phyloP scores from a whole-genome alignment of 1,140 invertebrate genomes.

The Bilobella aurantiaca region DNA sequence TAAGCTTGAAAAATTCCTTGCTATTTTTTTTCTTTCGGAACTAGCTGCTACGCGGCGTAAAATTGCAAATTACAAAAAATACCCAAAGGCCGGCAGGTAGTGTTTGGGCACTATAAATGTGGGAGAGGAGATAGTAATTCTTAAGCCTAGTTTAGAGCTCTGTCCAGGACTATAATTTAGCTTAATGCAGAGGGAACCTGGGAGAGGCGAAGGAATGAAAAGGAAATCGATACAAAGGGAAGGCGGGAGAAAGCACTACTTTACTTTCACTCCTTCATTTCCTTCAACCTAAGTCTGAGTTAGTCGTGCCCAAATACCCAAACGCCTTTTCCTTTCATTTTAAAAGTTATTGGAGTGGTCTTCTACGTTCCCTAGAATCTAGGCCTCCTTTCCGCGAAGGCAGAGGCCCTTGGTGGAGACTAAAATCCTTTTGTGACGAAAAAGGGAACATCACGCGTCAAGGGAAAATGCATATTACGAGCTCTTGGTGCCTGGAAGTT shows the following conservation, averaged over 20 bases:
- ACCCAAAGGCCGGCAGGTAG: no score
- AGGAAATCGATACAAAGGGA: constrained; percentile 4
- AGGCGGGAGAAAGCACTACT: neutral
- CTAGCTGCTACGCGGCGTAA: no score
- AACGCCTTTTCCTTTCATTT: constrained; percentile 4
- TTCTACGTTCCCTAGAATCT: neutral
- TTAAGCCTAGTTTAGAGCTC: no score
- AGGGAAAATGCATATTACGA: constrained; percentile 2
- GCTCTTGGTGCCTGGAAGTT: neutral
- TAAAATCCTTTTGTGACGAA: neutral
- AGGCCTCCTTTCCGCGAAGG: neutral
- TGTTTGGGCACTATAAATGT: no score
- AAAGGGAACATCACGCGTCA: constrained; percentile 4
- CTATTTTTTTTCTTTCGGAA: no score
- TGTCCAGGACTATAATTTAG: neutral
- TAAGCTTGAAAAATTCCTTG: no score
- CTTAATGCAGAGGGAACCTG: neutral
- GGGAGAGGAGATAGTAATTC: no score
- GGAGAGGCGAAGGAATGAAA: neutral
- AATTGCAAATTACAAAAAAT: no score
- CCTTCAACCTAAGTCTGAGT: no score
- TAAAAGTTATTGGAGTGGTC: neutral
- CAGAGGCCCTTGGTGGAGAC: no score
- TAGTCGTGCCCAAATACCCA: no score
- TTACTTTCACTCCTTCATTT: constrained; percentile 4